phyloP scores from a whole-genome alignment of 2,888 invertebrate species.

The Epinotia brunnichana region DNA sequence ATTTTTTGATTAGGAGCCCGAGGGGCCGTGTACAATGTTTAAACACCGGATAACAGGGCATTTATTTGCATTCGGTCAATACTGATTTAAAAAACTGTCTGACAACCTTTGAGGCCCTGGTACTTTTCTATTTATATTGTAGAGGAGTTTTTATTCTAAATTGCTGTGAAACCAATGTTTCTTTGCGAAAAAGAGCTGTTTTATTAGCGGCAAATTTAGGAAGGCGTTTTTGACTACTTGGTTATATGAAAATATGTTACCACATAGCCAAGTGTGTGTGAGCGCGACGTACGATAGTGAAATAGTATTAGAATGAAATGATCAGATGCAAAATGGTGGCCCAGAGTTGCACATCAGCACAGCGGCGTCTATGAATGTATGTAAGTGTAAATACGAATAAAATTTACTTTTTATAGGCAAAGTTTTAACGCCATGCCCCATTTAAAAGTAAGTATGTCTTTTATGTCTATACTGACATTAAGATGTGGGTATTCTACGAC shows the following conservation, averaged over 20 bases:
- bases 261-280: neutral
- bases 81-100: slow-evolving; percentile 70
- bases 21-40: slow-evolving; percentile 68
- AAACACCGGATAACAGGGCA: slow-evolving; percentile 80
- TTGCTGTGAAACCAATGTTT: neutral
- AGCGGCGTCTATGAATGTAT: no score
- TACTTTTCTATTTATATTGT: slow-evolving; percentile 33
- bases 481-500: neutral
- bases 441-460: neutral
- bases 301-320: neutral
- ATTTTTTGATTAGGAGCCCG: slow-evolving; percentile 85
- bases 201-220: no score
- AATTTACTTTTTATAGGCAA: no score
- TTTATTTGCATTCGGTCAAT: slow-evolving; percentile 81
- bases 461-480: neutral
- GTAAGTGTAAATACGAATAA: no score
- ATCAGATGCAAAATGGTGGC: no score
- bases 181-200: neutral
- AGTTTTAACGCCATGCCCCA: neutral
- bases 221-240: neutral
- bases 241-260: neutral
- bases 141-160: neutral
- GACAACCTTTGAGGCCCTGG: slow-evolving; percentile 52
- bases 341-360: no score
- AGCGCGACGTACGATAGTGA: neutral